phyloP scores from a whole-genome alignment of 2,888 invertebrate genomes.

The Lymantria dispar region DNA sequence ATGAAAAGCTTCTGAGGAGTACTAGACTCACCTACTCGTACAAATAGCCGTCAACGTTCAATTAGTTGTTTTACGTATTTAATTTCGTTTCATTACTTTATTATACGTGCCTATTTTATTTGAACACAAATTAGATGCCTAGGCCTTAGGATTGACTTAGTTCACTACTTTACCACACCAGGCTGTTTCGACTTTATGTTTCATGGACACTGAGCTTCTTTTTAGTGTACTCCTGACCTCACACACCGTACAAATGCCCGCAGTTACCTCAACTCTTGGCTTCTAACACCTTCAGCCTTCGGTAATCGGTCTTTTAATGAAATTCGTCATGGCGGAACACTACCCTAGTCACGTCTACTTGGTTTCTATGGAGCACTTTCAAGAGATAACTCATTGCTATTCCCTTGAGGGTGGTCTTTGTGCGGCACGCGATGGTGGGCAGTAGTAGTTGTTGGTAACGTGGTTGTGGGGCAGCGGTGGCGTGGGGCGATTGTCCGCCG shows the following conservation, averaged over 20 bases:
- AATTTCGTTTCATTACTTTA: slow-evolving; percentile 55
- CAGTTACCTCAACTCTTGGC: slow-evolving; percentile 82
- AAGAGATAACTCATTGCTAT: slow-evolving; percentile 52
- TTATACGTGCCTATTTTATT: slow-evolving; percentile 77
- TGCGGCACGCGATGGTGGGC: slow-evolving; percentile 66
- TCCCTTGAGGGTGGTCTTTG: slow-evolving; percentile 68
- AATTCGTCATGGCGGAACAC: slow-evolving; percentile 55
- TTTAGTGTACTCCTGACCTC: slow-evolving; percentile 81
- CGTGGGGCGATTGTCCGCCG: slow-evolving; percentile 76
- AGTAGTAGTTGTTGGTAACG: slow-evolving; percentile 69
- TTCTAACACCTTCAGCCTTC: slow-evolving; percentile 78
- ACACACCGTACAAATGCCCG: slow-evolving; percentile 82
- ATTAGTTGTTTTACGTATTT: slow-evolving; percentile 74
- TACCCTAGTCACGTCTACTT: slow-evolving; percentile 58
- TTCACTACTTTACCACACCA: slow-evolving; percentile 79
- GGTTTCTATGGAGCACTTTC: slow-evolving; percentile 62
- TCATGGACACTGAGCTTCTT: slow-evolving; percentile 80
- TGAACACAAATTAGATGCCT: slow-evolving; percentile 79
- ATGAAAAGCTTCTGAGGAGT: slow-evolving; percentile 74
- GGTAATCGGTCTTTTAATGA: slow-evolving; percentile 58
- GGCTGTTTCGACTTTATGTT: slow-evolving; percentile 78
- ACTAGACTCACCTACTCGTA: slow-evolving; percentile 77
- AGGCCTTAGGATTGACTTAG: slow-evolving; percentile 80
- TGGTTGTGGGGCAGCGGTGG: slow-evolving; percentile 79
- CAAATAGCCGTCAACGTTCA: slow-evolving; percentile 75